A percentile compares a stretch with the other conserved stretches of the same genome.
phyloP scores from a whole-genome alignment of 2,113 vertebrate species.

The Campylorhamphus procurvoides region DNA sequence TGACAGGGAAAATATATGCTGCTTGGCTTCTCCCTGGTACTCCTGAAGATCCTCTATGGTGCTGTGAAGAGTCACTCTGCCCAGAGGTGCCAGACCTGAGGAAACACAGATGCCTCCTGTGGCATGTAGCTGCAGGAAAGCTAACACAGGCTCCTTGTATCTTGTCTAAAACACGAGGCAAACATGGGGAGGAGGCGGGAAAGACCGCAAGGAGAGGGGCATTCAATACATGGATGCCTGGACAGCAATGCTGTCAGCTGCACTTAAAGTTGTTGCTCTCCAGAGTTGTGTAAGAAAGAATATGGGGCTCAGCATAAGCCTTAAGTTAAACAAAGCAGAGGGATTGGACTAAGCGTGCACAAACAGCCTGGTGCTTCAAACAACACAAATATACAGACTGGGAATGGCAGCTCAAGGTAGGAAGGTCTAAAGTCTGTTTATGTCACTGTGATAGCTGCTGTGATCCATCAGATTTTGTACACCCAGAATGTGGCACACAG shows the following conservation, averaged over 20 bases:
- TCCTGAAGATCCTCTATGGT: neutral
- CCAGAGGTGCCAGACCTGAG: neutral
- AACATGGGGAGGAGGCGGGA: neutral
- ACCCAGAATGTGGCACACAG: neutral
- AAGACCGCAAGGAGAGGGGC: neutral
- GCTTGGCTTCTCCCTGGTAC: neutral
- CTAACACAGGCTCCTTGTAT: neutral
- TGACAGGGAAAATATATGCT: neutral
- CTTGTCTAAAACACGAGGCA: neutral
- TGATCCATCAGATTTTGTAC: neutral
- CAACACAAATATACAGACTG: neutral
- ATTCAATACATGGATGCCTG: neutral
- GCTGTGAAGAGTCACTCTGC: neutral
- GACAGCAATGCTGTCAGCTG: conserved; percentile 40
- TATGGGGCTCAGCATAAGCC: neutral
- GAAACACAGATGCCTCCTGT: neutral
- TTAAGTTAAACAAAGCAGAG: conserved; percentile 42
- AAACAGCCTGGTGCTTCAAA: conserved; percentile 6
- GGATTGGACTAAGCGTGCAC: neutral
- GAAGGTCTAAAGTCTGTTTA: neutral
- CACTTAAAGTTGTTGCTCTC: conserved; percentile 9
- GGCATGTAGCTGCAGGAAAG: neutral
- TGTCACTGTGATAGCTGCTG: neutral
- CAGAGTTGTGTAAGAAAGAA: conserved; percentile 21
- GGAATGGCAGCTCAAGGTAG: neutral